phyloP scores from a whole-genome alignment of 2,113 vertebrate genomes.

The Crotalus horridus region DNA sequence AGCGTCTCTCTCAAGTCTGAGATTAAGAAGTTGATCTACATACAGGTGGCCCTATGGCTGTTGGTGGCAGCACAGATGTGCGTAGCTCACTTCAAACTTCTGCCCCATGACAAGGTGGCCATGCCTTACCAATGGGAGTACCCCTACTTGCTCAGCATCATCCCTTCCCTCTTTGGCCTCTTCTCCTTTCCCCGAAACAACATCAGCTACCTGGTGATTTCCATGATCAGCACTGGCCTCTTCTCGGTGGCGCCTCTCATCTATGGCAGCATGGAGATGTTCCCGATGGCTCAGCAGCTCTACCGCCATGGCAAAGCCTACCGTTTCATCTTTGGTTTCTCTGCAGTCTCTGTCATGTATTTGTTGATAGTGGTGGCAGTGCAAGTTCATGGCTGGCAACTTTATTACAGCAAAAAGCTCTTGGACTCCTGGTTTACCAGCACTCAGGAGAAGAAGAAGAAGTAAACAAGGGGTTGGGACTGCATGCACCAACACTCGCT shows the following conservation, averaged over 20 bases:
- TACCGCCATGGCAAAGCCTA: slow-evolving; percentile 93
- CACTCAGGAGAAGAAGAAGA: slow-evolving; percentile 97
- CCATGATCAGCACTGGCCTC: slow-evolving; percentile 93
- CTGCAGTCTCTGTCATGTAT: slow-evolving; percentile 90
- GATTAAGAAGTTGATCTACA: slow-evolving; percentile 92
- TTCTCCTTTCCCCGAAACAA: slow-evolving; percentile 92
- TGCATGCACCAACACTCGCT: neutral
- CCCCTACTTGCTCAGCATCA: slow-evolving; percentile 87
- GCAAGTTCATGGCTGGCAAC: slow-evolving; percentile 94
- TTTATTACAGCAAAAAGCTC: slow-evolving; percentile 98
- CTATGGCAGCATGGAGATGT: slow-evolving; percentile 97
- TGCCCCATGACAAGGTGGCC: slow-evolving; percentile 86
- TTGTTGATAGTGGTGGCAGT: slow-evolving; percentile 85
- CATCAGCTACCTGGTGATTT: slow-evolving; percentile 94
- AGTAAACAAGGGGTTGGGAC: slow-evolving; percentile 62
- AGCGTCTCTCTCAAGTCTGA: slow-evolving; percentile 93
- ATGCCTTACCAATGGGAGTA: slow-evolving; percentile 97
- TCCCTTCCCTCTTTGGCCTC: slow-evolving; percentile 85
- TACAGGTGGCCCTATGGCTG: slow-evolving; percentile 84
- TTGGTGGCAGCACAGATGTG: slow-evolving; percentile 87
- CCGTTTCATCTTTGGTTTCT: slow-evolving; percentile 91
- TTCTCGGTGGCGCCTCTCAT: slow-evolving; percentile 91
- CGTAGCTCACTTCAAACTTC: slow-evolving; percentile 83
- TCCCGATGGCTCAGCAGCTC: slow-evolving; percentile 92
- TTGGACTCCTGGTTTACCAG: slow-evolving; percentile 94